Evolutionary conservation across 1,140 invertebrate species (phyloP), one percentile per base, ranked within the genome.

Genomic region (Centruroides sculpturatus): DNA sequence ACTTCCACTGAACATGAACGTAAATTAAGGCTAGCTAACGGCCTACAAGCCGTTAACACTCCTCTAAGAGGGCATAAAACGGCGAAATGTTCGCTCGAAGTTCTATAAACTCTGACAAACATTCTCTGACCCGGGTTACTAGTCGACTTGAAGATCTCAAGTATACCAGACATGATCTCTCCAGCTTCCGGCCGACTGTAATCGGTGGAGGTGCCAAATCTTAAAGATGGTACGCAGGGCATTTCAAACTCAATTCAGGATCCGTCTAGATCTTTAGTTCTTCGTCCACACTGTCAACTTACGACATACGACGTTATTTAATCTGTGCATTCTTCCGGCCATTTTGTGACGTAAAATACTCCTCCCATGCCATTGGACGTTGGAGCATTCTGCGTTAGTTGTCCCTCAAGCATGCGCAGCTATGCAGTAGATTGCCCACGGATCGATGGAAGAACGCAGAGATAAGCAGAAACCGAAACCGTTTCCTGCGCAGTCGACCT

Each of bases 31-130:
- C 59, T 64, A 13, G 59, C 63, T 34, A 64, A 12, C 0, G 63
- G 63, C 53, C 59, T 54, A 34, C 63, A 61, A 0, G 63, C 63
- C 6, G 63, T 59, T 6, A 61, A 35, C 7, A 64, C 59, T 23
- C 59, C 63, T 23, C 59, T 47, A 5, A 59, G 52, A 5, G 63
- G 63, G 23, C 59, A 64, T 34, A 64, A 36, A 10, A 64, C 63
- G n/a, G 63, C 63, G 47, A 64, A 64, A 35, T 64, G 63, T 53
- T 64, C 63, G 46, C 59, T 64, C 5, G 63, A 64, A 11, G 63
- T 64, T 3, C 56, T 56, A 35, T 64, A 64, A 9, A 64, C 52
- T 3, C 59, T 36, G 4, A 64, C 63, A 50, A 64, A 64, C 9
- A 64, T 57, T 12, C 60, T 55, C n/a, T 64, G 63, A 11, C n/a